Evolutionary conservation across 2,888 invertebrate genomes (phyloP), one percentile per base, ranked within the genome.

Genomic region (Cistogaster globosa): DNA sequence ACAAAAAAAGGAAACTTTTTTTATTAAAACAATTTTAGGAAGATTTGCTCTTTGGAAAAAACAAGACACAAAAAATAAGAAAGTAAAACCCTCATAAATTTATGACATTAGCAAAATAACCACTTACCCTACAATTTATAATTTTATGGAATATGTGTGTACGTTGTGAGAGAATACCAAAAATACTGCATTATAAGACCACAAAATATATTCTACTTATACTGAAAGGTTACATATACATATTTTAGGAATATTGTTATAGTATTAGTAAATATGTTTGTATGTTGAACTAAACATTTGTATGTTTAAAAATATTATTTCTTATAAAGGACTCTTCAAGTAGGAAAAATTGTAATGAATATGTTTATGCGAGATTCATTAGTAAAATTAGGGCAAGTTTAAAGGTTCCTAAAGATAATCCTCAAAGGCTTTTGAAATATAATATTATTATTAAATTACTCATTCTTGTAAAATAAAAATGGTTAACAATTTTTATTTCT

Each of bases 81-180:
- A 71, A 80, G 71, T 71, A 76, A 80, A 80, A 76, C 76, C 72
- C 76, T 84, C 67, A 80, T 84, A 84, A 76, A 84, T 84, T 84
- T 84, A 84, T 84, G 84, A 76, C 80, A 80, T 71, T 67, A 68
- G 76, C 71, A 84, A 48, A 71, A 65, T 69, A 69, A 36, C 20
- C 51, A 51, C 38, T 26, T 2, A 38, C 16, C 12, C 69, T 18
- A 26, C 42, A 26, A 42, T 14, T 9, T n/a, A 58, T 20, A 48
- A 38, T 32, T 18, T 4, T 36, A 63, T 38, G 45, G 12, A 42
- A 42, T 42, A 67, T 11, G 62, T 48, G 4, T 32, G 22, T 32
- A 38, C 4, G 53, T 55, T 0, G 22, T 48, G 26, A 18, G 32
- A 7, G 57, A 58, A 69, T 75, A 58, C 57, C 38, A 55, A 79